Base-by-base conservation (phyloP, 1,140 invertebrate genomes). In the Scylla paramamosain region DNA sequence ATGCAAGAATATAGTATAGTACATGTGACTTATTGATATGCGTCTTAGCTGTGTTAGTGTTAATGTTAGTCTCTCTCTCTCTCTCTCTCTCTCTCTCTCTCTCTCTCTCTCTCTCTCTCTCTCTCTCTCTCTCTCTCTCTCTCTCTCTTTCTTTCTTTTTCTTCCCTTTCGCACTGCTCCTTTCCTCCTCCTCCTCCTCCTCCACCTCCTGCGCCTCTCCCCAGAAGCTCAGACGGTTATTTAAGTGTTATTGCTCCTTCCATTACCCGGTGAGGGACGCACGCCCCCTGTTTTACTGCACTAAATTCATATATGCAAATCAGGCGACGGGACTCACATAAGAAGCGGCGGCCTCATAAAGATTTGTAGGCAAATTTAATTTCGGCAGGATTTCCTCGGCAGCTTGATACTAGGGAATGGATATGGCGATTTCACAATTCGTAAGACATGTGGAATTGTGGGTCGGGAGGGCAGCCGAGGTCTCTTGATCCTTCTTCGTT, bases 351-450 rank as follows among this genome's bases (percentile, higher is more conserved):
- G 88, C 39, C 88, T 90, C 93, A 94, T 90, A 94, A 94, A 91
- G 93, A 94, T 94, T 91, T 94, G 93, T 94, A 94, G 77, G 93
- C 93, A 94, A 94, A 94, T 94, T 94, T 94, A 94, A 94, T 94
- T 94, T 94, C 93, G 93, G 93, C 20, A 45, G 93, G 89, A 91
- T 91, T 94, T 94, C 88, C 93, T 90, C 87, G 88, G 88, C 93
- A 48, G 93, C 87, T 94, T 94, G 87, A 91, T 89, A 91, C 93
- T 82, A n/a, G 46, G 93, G 32, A 94, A 94, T 94, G 93, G 93
- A 94, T 94, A 94, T 90, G 93, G 93, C 93, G 59, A 94, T 94
- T 94, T 94, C 67, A 94, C 93, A 94, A 94, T 91, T 94, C 93
- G 93, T 94, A 94, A 91, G 93, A 94, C 93, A 91, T 94, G 93